phyloP scores from a whole-genome alignment of 2,113 vertebrate genomes.

The Furnarius figulus region DNA sequence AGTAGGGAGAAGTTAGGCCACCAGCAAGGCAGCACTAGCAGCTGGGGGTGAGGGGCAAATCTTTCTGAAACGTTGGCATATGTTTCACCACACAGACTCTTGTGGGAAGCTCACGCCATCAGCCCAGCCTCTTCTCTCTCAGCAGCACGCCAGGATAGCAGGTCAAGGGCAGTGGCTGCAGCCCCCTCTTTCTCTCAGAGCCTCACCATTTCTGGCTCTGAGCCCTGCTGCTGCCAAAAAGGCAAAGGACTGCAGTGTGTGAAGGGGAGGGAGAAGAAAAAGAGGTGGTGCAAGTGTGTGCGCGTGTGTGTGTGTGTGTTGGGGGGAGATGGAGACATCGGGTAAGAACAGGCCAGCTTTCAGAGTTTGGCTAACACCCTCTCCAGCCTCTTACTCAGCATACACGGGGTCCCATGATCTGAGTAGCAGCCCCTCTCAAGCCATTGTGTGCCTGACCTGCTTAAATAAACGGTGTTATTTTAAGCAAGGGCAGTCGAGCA shows the following conservation, averaged over 20 bases:
- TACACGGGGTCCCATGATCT: slow-evolving; percentile 20
- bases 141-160: neutral
- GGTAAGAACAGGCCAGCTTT: slow-evolving; percentile 32
- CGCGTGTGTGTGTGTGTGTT: neutral
- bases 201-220: neutral
- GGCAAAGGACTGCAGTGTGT: neutral
- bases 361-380: slow-evolving; percentile 48
- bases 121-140: neutral
- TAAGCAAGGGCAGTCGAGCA: slow-evolving; percentile 52
- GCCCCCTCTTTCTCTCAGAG: neutral
- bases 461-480: slow-evolving; percentile 66
- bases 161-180: neutral
- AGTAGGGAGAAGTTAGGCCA: neutral
- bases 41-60: neutral
- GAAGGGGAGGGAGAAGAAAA: neutral
- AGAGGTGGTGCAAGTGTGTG: neutral
- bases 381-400: slow-evolving; percentile 26
- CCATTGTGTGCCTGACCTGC: slow-evolving; percentile 55
- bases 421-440: slow-evolving; percentile 52
- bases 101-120: neutral
- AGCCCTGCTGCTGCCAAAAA: neutral
- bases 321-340: neutral
- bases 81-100: neutral
- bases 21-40: neutral
- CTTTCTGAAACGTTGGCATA: neutral